These are phyloP conservation scores for Pollicipes pollicipes DNA, from an alignment of 1,140 invertebrate genomes.

Conservation along the genomic window DNA sequence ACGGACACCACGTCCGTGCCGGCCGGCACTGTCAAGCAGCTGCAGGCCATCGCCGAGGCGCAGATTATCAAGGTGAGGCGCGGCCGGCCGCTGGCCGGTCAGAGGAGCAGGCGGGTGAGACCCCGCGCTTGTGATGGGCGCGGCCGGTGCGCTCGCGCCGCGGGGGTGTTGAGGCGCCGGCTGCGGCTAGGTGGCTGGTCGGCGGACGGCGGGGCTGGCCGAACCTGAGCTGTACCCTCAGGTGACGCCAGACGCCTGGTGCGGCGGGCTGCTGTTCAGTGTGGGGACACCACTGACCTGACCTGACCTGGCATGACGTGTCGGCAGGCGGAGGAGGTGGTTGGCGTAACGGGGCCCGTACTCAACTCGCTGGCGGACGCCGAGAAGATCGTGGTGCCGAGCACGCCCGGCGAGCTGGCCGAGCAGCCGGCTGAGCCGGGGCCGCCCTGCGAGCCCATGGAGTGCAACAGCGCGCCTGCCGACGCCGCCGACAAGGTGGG, in stretches of 20 bases:
- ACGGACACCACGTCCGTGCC: not conserved
- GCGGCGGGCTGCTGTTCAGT: too few relatives aligned
- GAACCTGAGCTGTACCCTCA: too few relatives aligned
- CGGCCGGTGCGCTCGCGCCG: too few relatives aligned
- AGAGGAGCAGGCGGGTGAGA: too few relatives aligned
- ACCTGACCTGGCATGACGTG: too few relatives aligned
- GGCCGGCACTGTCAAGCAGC: not conserved
- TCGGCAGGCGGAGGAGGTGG: not conserved
- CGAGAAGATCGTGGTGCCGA: conserved; percentile 55
- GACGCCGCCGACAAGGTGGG: conserved; percentile 13
- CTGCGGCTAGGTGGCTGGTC: too few relatives aligned
- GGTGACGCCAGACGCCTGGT: too few relatives aligned
- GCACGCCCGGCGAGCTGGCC: conserved; percentile 26
- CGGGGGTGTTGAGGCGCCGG: too few relatives aligned
- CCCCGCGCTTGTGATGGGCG: too few relatives aligned
- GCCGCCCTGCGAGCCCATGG: conserved; percentile 21
- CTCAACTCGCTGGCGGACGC: conserved; percentile 76
- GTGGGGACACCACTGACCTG: too few relatives aligned
- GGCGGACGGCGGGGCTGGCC: too few relatives aligned
- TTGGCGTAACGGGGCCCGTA: conserved; percentile 28
- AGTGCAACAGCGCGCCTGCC: conserved; percentile 18
- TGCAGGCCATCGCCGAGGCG: not conserved
- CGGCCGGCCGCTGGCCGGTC: too few relatives aligned
- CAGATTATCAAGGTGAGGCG: not conserved
- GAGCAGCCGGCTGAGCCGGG: conserved; percentile 16